Percentiles rank a stretch among this genome's conserved stretches.
Conservation (phyloP, 2,888 invertebrate species). For the Sphecodes monilicornis region DNA sequence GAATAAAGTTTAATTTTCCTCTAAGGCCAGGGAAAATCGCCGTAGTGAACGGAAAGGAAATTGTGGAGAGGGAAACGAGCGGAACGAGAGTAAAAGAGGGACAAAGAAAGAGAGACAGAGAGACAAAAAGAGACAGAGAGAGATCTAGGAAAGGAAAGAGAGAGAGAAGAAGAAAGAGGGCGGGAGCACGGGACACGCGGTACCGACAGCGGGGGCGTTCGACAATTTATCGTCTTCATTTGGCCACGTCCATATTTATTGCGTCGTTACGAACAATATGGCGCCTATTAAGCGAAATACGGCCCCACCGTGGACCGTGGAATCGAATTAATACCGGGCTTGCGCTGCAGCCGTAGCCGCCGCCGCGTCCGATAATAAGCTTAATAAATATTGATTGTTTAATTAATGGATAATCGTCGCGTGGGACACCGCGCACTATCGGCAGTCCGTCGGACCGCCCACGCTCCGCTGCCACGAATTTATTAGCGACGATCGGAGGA, state of each 20-base stretch:
- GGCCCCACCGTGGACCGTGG: slow-evolving; percentile 67
- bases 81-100: slow-evolving; percentile 35
- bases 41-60: slow-evolving; percentile 29
- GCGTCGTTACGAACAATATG: slow-evolving; percentile 83
- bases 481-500: slow-evolving; percentile 49
- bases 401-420: slow-evolving; percentile 81
- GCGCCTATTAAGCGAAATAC: slow-evolving; percentile 82
- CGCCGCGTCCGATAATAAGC: slow-evolving; percentile 75
- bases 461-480: slow-evolving; percentile 57
- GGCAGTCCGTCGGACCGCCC: slow-evolving; percentile 74
- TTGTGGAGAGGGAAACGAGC: slow-evolving; percentile 3
- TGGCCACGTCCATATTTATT: slow-evolving; percentile 82
- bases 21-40: slow-evolving; percentile 21
- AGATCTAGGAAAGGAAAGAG: background rate
- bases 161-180: slow-evolving; percentile 16
- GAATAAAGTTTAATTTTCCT: slow-evolving; percentile 1
- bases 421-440: slow-evolving; percentile 73
- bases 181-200: slow-evolving; percentile 42
- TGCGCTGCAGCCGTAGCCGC: slow-evolving; percentile 65
- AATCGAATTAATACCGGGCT: slow-evolving; percentile 78
- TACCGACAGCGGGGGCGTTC: slow-evolving; percentile 81
- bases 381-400: slow-evolving; percentile 84
- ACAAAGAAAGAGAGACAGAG: background rate
- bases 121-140: slow-evolving; percentile 27
- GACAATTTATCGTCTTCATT: slow-evolving; percentile 83